Conservation (phyloP, 2,888 invertebrate species). For the Lasioglossum oenotherae region DNA sequence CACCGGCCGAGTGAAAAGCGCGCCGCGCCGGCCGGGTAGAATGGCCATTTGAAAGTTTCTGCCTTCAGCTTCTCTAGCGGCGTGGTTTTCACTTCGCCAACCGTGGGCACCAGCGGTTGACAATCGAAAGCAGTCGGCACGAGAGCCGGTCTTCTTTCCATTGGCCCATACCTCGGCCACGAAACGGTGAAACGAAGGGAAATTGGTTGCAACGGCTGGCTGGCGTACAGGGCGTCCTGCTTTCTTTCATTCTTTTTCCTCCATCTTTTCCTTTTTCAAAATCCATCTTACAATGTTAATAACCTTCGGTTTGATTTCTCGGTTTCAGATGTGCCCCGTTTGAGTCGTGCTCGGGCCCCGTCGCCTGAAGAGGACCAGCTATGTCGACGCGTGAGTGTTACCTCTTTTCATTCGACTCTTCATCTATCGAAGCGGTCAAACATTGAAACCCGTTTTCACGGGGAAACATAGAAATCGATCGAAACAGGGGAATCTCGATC, state of each 20-base stretch:
- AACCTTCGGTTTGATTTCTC: constrained; percentile 51
- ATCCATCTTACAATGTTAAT: neutral
- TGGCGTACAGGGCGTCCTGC: neutral
- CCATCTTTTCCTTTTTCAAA: neutral
- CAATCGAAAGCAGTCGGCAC: constrained; percentile 50
- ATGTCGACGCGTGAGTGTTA: constrained; percentile 72
- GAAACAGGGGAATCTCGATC: neutral
- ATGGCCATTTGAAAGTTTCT: constrained; percentile 78
- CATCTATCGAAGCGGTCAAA: neutral
- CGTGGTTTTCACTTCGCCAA: constrained; percentile 77
- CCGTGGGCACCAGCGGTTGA: constrained; percentile 49
- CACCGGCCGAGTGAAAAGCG: constrained; percentile 67
- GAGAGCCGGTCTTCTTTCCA: constrained; percentile 41
- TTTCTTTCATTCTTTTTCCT: neutral
- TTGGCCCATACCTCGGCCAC: neutral
- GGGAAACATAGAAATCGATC: neutral
- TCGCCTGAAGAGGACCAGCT: constrained; percentile 60
- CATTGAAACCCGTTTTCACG: neutral
- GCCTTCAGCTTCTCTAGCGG: constrained; percentile 66
- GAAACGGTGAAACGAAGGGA: constrained; percentile 9
- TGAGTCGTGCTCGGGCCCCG: constrained; percentile 61
- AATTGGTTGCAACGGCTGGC: neutral
- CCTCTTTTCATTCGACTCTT: constrained; percentile 3
- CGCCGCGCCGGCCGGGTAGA: constrained; percentile 59
- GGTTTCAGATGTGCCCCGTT: constrained; percentile 71